phyloP scores from a whole-genome alignment of 1,140 invertebrate species.

The Neodiprion pinetum region DNA sequence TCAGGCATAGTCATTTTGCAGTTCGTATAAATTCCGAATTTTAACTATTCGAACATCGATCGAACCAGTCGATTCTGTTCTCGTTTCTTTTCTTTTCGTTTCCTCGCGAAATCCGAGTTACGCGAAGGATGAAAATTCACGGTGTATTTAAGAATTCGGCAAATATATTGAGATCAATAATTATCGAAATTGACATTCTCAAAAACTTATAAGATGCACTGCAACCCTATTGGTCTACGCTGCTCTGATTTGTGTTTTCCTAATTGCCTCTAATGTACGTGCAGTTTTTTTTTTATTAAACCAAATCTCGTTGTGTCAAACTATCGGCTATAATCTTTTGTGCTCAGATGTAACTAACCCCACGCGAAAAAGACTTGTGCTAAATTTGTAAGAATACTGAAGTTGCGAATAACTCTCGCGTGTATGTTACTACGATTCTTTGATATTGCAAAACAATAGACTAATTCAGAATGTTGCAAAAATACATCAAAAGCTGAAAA shows the following conservation, averaged over 20 bases:
- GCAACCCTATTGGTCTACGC: constrained; percentile 4
- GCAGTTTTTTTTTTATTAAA: neutral
- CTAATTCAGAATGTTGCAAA: no score
- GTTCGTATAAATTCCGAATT: no score
- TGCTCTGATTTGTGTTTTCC: neutral
- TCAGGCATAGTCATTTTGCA: no score
- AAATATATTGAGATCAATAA: neutral
- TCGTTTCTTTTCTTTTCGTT: no score
- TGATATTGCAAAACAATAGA: no score
- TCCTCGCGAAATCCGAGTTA: no score
- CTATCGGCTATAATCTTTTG: neutral
- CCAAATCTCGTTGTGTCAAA: neutral
- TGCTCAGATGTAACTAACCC: neutral
- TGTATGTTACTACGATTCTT: no score
- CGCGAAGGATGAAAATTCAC: neutral
- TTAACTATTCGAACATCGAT: no score
- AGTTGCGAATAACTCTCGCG: no score
- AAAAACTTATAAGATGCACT: neutral
- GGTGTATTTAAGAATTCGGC: neutral
- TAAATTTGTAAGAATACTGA: neutral
- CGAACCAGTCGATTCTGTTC: no score
- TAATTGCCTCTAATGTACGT: neutral
- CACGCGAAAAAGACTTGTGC: neutral
- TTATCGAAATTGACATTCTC: constrained; percentile 1
- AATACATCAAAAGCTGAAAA: no score